Base-by-base conservation (phyloP, 2,797 vertebrate genomes). In the Artibeus lituratus region DNA sequence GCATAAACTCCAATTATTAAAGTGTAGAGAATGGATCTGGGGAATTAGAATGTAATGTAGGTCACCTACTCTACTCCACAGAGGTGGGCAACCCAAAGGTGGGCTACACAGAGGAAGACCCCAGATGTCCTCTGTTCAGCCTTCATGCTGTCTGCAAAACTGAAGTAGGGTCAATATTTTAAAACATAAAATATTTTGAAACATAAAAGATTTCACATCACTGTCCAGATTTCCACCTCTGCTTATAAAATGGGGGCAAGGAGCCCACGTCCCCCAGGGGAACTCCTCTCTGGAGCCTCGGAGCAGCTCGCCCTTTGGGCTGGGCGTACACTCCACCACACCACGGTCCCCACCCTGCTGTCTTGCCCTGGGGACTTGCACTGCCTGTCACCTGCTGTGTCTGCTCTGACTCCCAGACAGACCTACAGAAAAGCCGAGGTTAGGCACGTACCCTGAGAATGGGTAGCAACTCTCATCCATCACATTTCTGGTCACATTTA, bases 191-290 rank as follows among this genome's bases (percentile, higher is more conserved):
- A n/a, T n/a, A n/a, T n/a, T n/a, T n/a, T n/a, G n/a, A n/a, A n/a
- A n/a, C n/a, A n/a, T n/a, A n/a, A n/a, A 16, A 29, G 42, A 76
- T 19, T 55, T 51, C 37, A 85, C 12, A 26, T 42, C 44, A 84
- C n/a, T n/a, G 59, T 62, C 32, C 44, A 55, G 21, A 32, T 90
- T 57, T 86, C 81, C 44, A 49, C 37, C 69, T 93, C 51, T 88
- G 69, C 37, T 7, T n/a, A 57, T 47, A 32, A 92, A 69, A 83
- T 3, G 16, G 21, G 7, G 55, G 49, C 42, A 44, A 77, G 39
- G 29, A 3, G 35, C 6, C 37, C 10, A 22, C 9, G 11, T 11
- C 18, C 29, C n/a, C 12, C 37, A 10, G 4, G 22, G 6, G 53
- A 53, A 44, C 29, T 1, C 19, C 42, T 37, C 57, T 70, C 44